phyloP scores from a whole-genome alignment of 2,113 vertebrate genomes.

The Trematomus loennbergii region DNA sequence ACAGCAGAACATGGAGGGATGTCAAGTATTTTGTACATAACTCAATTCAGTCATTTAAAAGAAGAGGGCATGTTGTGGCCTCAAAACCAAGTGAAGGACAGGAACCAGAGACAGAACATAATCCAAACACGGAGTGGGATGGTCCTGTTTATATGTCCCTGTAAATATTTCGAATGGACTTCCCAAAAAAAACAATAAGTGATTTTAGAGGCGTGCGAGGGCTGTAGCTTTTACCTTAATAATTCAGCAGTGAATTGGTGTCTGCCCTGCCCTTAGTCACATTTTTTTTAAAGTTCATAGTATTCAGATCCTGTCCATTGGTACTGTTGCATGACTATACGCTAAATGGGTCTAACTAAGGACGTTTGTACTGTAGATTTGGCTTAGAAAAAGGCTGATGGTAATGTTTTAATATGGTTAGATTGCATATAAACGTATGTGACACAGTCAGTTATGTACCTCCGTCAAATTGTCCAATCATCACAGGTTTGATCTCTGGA shows the following conservation, averaged over 20 bases:
- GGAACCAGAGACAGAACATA: slow-evolving; percentile 59
- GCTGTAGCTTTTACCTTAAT: slow-evolving; percentile 26
- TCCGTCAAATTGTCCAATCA: slow-evolving; percentile 15
- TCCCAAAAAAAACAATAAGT: slow-evolving; percentile 11
- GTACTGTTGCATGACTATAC: slow-evolving; percentile 51
- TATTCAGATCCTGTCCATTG: background rate
- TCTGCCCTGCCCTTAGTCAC: slow-evolving; percentile 19
- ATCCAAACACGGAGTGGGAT: slow-evolving; percentile 68
- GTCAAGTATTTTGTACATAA: slow-evolving; percentile 82
- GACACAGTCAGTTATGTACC: slow-evolving; percentile 10
- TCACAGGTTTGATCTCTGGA: slow-evolving; percentile 1
- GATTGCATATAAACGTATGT: slow-evolving; percentile 26
- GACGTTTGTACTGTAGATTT: slow-evolving; percentile 37
- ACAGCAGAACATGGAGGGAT: slow-evolving; percentile 76
- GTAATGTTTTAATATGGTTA: slow-evolving; percentile 35
- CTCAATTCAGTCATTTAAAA: slow-evolving; percentile 75
- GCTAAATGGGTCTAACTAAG: slow-evolving; percentile 25
- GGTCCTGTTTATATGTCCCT: slow-evolving; percentile 79
- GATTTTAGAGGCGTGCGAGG: background rate
- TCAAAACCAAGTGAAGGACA: slow-evolving; percentile 43
- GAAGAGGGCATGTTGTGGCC: slow-evolving; percentile 49
- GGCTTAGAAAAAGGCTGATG: slow-evolving; percentile 15
- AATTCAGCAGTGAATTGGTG: slow-evolving; percentile 25
- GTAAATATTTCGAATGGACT: slow-evolving; percentile 53
- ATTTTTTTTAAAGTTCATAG: slow-evolving; percentile 4